Conservation (phyloP, 2,797 vertebrate genomes). For the Rousettus madagascariensis region DNA sequence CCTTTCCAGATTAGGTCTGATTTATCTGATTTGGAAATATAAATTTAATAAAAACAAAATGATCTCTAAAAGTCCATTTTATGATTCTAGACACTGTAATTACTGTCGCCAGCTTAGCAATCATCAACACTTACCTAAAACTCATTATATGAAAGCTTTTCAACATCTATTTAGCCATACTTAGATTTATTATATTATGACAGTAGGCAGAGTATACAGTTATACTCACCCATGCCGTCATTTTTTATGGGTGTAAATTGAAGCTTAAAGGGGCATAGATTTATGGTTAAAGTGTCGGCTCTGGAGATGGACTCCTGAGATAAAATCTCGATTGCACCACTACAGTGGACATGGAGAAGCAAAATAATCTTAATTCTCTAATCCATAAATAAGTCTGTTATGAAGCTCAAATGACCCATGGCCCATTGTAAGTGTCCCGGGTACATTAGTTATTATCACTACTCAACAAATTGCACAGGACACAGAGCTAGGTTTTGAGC, state of each 20-base stretch:
- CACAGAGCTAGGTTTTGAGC: not conserved
- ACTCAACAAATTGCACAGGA: not conserved
- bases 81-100: not conserved
- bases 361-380: not conserved
- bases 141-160: not conserved
- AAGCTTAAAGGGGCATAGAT: not conserved
- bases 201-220: not conserved
- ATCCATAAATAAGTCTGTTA: not conserved
- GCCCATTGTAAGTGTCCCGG: not conserved
- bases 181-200: not conserved
- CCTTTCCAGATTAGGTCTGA: not conserved
- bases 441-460: not conserved
- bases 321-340: not conserved
- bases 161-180: not conserved
- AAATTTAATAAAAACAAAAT: slow-evolving; percentile 29
- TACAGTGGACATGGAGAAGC: not conserved
- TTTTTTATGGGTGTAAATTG: not conserved
- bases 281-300: not conserved
- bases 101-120: not conserved
- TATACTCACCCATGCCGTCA: not conserved
- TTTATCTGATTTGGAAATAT: slow-evolving; percentile 24
- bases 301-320: not conserved
- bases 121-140: not conserved
- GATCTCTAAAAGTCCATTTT: not conserved
- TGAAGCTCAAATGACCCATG: not conserved